Evolutionary conservation across 2,888 invertebrate genomes (phyloP), one percentile per base, ranked within the genome.

Genomic region (Silvanus unidentatus): DNA sequence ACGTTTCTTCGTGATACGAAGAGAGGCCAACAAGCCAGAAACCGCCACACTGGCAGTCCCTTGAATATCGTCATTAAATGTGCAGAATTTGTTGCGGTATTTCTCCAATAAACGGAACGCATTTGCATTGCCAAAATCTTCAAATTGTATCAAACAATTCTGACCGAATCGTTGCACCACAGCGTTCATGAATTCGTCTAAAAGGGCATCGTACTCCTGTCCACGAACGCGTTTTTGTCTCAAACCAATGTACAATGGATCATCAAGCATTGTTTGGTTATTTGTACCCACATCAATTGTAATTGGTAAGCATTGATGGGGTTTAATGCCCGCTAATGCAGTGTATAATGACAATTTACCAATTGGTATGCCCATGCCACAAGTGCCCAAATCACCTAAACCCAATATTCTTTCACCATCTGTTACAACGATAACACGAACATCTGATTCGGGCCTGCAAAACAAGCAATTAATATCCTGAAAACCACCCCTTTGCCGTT

Each of bases 11-110:
- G 95, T 96, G 58, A 96, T 74, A 47, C 88, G 78, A 34, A 94
- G 76, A 15, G 92, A 87, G 30, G 96, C 90, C 50, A 98, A 69
- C 39, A 99, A 75, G 0, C 99, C 99, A 10, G 93, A 94, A 14
- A 98, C 88, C 9, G 95, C 96, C 12, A 99, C 98, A 3, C 94
- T 78, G 2, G 99, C 98, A 9, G 61, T 62, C 4, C 66, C 66
- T 48, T 99, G 97, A 67, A 99, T 99, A 70, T 99, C 99, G 70
- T 99, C 99, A 75, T 99, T 99, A 74, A 99, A 99, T 10, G 94
- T 95, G 73, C 97, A 98, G 73, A 89, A 87, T 63, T 80, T 69
- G 60, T 89, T 76, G 34, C 93, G 81, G 73, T 98, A 99, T 44
- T 90, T 93, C 62, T 84, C 86, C 52, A 99, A 76, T 43, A 99